Evolutionary conservation across 2,113 vertebrate genomes (phyloP), one percentile per base, ranked within the genome.

Genomic region (Serinus canaria): DNA sequence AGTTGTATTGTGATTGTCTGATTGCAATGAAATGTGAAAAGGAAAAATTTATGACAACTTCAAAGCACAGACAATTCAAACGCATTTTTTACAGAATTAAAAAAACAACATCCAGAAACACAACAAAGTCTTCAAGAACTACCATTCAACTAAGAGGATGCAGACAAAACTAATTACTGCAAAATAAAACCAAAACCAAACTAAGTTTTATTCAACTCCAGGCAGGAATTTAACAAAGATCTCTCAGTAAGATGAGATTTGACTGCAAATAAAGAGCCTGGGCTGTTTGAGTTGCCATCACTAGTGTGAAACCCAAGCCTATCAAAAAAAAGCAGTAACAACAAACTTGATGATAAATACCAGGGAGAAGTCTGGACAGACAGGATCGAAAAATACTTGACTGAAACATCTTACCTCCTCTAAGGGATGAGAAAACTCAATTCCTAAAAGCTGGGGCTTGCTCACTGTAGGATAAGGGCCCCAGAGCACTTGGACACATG

Each of bases 101-200:
- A 83, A 82, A 76, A 52, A 39, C 37, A 76, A 82, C 60, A 62
- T 30, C 50, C 41, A 33, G 67, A 78, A 78, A 60, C 53, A 90
- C 75, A 94, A 95, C 59, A 67, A 92, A 96, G 79, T 39, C 66
- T 95, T 94, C 60, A 81, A 96, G 88, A 87, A 66, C 60, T 68
- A 75, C 79, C 73, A 88, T 56, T 83, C 53, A 90, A n/a, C 56
- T 59, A 59, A 52, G 31, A 25, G 14, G 76, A 75, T 3, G 39
- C 88, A 96, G 80, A 92, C 87, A 86, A 80, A 95, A 94, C 50
- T 67, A 91, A 94, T 94, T 96, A 92, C 64, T 63, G 64, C 9
- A 56, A 92, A 89, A 83, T 63, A 76, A 16, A 58, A 80, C 13
- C 16, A n/a, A 79, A 91, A 91, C 8, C 55, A 77, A 95, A 79